phyloP scores from a whole-genome alignment of 2,797 vertebrate species.

The Sphenopsis melanotis region DNA sequence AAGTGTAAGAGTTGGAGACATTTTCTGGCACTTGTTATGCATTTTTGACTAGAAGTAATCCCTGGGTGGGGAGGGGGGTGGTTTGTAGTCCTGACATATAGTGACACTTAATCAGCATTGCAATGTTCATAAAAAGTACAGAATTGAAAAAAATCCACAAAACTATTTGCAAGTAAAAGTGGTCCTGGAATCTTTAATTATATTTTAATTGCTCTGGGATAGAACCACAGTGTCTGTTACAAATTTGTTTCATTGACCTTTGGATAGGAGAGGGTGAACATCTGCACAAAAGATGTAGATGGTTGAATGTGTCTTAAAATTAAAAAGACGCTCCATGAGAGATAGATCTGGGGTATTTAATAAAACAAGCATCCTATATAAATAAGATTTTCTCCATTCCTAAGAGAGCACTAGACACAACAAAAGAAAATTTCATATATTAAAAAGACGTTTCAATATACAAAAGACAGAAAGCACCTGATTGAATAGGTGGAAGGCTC shows the following conservation, averaged over 20 bases:
- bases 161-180: neutral
- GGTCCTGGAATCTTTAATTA: neutral
- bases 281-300: fast-evolving
- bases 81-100: neutral
- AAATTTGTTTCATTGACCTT: neutral
- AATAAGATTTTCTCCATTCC: neutral
- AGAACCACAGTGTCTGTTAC: neutral
- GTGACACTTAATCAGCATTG: neutral
- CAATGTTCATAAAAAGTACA: neutral
- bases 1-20: neutral
- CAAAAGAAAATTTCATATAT: neutral
- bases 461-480: neutral
- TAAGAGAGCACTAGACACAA: neutral
- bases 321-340: neutral
- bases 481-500: neutral
- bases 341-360: neutral
- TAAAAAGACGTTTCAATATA: neutral
- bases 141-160: neutral
- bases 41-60: neutral
- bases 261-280: neutral
- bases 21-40: neutral
- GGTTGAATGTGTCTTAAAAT: neutral
- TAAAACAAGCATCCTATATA: neutral
- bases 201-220: neutral
- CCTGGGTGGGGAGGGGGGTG: no score